Conservation (phyloP, 2,888 invertebrate species). For the Eugnorisma glareosa region DNA sequence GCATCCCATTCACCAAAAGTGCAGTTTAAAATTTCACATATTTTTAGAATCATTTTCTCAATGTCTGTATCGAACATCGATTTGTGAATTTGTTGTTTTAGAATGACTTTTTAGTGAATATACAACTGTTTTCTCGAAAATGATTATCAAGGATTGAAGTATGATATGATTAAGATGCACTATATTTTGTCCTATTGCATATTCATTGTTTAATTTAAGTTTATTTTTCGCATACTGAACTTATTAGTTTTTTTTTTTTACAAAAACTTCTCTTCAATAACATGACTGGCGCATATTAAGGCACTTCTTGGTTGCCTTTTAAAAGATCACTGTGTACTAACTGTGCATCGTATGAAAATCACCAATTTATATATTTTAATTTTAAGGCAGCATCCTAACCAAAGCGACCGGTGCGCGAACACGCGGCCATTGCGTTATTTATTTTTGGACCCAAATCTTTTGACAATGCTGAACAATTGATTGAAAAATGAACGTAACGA, state of each 20-base stretch:
- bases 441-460: neutral
- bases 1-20: slow-evolving; percentile 56
- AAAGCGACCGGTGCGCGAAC: neutral
- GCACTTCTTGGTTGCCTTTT: neutral
- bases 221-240: neutral
- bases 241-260: too few relatives aligned
- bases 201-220: neutral
- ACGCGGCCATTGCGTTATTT: too few relatives aligned
- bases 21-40: slow-evolving; percentile 22
- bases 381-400: neutral
- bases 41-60: slow-evolving; percentile 36
- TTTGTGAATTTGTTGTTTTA: slow-evolving; percentile 2
- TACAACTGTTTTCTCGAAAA: neutral
- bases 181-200: too few relatives aligned
- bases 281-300: neutral
- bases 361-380: neutral
- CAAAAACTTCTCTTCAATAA: neutral
- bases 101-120: neutral
- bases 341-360: neutral
- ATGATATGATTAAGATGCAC: neutral
- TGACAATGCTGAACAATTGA: too few relatives aligned
- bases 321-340: neutral
- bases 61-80: slow-evolving; percentile 61
- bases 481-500: neutral
- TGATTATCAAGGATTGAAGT: neutral